A percentile compares a stretch with the other conserved stretches of the same genome.
Conservation (phyloP, 1,140 invertebrate genomes). For the Listronotus oregonensis region DNA sequence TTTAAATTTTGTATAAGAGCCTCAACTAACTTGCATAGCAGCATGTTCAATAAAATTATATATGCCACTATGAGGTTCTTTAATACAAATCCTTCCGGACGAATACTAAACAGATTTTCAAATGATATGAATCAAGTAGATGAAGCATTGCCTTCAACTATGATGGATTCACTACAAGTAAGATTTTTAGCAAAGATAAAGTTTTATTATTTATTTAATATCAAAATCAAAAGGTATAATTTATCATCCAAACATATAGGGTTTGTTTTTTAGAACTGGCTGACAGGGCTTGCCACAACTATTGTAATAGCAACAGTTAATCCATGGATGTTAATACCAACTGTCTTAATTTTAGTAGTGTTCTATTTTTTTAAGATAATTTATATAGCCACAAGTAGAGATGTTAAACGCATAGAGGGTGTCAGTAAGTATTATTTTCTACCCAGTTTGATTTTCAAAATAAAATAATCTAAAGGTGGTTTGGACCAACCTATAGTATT, state of each 20-base stretch:
- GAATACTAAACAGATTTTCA: slow-evolving; percentile 75
- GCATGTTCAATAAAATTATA: slow-evolving; percentile 81
- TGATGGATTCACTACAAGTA: slow-evolving; percentile 73
- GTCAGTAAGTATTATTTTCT: slow-evolving; percentile 66
- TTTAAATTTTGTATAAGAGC: slow-evolving; percentile 76
- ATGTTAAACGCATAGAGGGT: slow-evolving; percentile 83
- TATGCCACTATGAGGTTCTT: slow-evolving; percentile 86
- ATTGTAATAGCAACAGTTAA: slow-evolving; percentile 60
- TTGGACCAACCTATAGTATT: too few species aligned
- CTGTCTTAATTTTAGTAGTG: slow-evolving; percentile 63
- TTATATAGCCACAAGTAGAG: slow-evolving; percentile 79
- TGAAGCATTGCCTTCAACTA: slow-evolving; percentile 75
- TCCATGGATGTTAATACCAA: slow-evolving; percentile 74
- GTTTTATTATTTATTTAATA: too few species aligned
- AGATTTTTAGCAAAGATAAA: neutral
- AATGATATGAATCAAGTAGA: slow-evolving; percentile 81
- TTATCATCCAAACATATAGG: too few species aligned
- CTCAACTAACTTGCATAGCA: slow-evolving; percentile 68
- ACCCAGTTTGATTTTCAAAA: slow-evolving; percentile 18
- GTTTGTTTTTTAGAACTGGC: slow-evolving; percentile 19
- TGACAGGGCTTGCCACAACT: slow-evolving; percentile 34
- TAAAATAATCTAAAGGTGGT: too few species aligned
- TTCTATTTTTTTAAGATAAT: slow-evolving; percentile 72
- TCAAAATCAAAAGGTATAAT: too few species aligned
- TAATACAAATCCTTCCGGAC: slow-evolving; percentile 79